Evolutionary conservation across 1,140 invertebrate species (phyloP).

Genomic region (Drosophila sp.): DNA sequence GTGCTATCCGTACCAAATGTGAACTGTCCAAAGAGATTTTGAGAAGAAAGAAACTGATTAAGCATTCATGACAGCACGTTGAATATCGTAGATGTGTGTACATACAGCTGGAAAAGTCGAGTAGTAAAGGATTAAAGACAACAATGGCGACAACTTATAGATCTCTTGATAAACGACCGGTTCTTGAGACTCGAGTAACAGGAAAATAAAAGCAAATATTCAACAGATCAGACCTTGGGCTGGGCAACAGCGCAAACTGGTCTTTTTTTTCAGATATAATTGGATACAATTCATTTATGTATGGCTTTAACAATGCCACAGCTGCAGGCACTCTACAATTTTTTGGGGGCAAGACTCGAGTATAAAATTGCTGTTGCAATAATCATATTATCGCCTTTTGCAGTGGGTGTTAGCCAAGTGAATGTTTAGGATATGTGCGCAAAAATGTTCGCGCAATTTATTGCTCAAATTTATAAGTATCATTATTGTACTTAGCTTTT

Average conservation of each 20-base stretch:
- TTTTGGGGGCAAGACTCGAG: background rate
- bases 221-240: constrained; percentile 46
- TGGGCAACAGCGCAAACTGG: constrained; percentile 45
- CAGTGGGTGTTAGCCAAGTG: constrained; percentile 15
- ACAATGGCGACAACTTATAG: constrained; percentile 46
- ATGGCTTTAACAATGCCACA: constrained; percentile 46
- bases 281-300: constrained; percentile 16
- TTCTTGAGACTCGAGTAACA: constrained; percentile 42
- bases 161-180: constrained; percentile 72
- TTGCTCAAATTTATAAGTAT: constrained; percentile 13
- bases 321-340: constrained; percentile 49
- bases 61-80: constrained; percentile 48
- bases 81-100: constrained; percentile 15
- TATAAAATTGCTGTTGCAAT: constrained; percentile 15
- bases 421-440: constrained; percentile 9
- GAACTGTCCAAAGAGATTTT: constrained; percentile 44
- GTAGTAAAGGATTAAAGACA: constrained; percentile 63
- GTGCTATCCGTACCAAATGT: constrained; percentile 57
- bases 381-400: background rate
- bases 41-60: constrained; percentile 53
- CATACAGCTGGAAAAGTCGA: constrained; percentile 55
- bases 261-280: constrained; percentile 25
- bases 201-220: constrained; percentile 51
- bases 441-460: constrained; percentile 30
- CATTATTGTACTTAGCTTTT: constrained; percentile 24